Evolutionary conservation across 2,113 vertebrate genomes (phyloP), one percentile per base, ranked within the genome.

Genomic region (Erythrolamprus reginae): DNA sequence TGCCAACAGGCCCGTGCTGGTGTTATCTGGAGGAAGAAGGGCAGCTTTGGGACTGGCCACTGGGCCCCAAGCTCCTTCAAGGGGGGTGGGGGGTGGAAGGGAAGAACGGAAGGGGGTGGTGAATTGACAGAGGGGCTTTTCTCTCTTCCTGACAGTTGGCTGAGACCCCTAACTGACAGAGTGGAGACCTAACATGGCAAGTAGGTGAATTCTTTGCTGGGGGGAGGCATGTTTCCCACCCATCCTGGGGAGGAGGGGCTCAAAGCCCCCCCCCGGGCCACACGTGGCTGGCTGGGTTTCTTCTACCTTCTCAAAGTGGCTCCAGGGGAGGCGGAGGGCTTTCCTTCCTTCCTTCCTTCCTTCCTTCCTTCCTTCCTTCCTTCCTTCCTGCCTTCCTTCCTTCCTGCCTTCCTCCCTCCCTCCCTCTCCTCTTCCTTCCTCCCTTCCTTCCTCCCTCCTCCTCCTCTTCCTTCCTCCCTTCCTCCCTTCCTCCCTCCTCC

Each of bases 181-280:
- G 89, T 45, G 88, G 95, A 93, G 90, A 56, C 28, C 90, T 93
- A 94, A 91, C 93, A 97, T 97, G 97, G 96, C 96, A 95, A 96
- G 97, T 97, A 96, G 97, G 97, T 95, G 85, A 84, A 26, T 28
- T 28, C 10, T 84, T 47, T 50, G 23, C 45, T 47, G 17, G 82
- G 82, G 47, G 45, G 10, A 28, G 47, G 19, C 82, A 50, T 50
- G 45, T 26, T 48, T 48, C 10, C 24, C 28, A 65, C 2, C 86
- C 19, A 19, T 33, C 84, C 89, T 89, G 70, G 15, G 65, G 53
- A n/a, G 24, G 38, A 15, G 65, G n/a, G 21, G 23, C 3, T 65
- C 15, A 23, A 70, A 48, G 50, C 3, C 21, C 15, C 45, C 45
- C 33, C 33, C n/a, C 38, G 8, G 0, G 70, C 70, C 70, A 77